These are phyloP conservation scores for Ictidomys tridecemlineatus DNA, from an alignment of 2,113 vertebrate species.

Conservation along the genomic window DNA sequence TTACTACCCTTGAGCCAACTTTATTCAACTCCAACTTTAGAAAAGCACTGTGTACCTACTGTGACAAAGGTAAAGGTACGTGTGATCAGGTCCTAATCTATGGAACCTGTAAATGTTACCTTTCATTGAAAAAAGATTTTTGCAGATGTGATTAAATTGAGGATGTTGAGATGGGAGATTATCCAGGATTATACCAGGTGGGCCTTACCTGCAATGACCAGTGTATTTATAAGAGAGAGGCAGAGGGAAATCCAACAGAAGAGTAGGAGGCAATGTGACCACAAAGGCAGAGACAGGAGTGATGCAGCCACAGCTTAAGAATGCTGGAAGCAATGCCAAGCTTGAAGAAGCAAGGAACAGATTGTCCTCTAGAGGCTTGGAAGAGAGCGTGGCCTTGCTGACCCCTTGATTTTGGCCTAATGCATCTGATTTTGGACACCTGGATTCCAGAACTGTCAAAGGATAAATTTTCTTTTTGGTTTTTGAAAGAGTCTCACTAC, in stretches of 20 bases:
- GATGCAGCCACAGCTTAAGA: neutral
- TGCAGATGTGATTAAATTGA: neutral
- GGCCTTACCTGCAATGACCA: neutral
- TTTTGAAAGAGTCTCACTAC: neutral
- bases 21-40: neutral
- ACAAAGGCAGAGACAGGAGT: neutral
- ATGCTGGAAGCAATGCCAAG: neutral
- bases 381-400: too few species aligned
- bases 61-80: neutral
- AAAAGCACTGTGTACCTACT: neutral
- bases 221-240: neutral
- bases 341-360: neutral
- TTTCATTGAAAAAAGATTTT: neutral
- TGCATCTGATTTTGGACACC: neutral
- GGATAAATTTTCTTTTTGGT: neutral
- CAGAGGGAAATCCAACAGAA: neutral
- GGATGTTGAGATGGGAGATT: neutral
- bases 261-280: neutral
- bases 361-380: neutral
- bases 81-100: neutral
- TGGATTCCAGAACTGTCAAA: neutral
- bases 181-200: neutral
- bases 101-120: neutral
- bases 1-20: neutral
- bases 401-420: neutral